Conservation (phyloP, 1,140 invertebrate genomes). For the Tyrophagus putrescentiae region DNA sequence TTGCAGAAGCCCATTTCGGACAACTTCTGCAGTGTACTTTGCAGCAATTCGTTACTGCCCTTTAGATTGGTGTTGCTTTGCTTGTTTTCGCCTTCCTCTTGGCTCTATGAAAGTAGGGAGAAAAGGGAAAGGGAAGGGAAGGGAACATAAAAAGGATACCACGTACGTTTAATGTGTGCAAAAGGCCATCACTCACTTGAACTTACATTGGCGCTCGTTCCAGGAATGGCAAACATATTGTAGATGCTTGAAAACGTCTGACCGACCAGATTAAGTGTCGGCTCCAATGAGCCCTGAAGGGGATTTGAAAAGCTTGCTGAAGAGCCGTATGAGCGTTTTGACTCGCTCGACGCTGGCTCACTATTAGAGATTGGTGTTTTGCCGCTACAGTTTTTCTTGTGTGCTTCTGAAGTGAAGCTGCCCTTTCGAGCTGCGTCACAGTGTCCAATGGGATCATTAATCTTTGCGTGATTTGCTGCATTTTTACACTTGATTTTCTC, state of each 20-base stretch:
- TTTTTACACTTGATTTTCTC: neutral
- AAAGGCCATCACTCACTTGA: neutral
- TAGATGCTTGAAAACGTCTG: neutral
- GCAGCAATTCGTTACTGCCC: neutral
- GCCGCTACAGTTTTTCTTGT: neutral
- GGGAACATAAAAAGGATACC: too few relatives aligned
- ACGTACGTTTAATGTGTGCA: too few relatives aligned
- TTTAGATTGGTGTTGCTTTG: too few relatives aligned
- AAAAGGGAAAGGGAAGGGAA: too few relatives aligned
- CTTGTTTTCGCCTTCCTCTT: too few relatives aligned
- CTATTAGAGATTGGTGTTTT: too few relatives aligned
- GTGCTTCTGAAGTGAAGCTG: neutral
- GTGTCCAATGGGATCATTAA: neutral
- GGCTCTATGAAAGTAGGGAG: too few relatives aligned
- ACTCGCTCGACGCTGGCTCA: too few relatives aligned
- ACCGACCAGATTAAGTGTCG: neutral
- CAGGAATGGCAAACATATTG: neutral
- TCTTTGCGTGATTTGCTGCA: neutral
- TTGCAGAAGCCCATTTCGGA: slow-evolving; percentile 10
- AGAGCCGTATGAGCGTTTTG: too few relatives aligned
- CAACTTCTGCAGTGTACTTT: neutral
- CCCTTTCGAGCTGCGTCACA: neutral
- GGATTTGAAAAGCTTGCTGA: too few relatives aligned
- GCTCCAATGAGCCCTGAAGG: neutral
- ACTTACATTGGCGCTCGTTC: neutral